A percentile compares a stretch with the other conserved stretches of the same genome.
Conservation (phyloP, 2,113 vertebrate species). For the Phaethornis superciliosus region DNA sequence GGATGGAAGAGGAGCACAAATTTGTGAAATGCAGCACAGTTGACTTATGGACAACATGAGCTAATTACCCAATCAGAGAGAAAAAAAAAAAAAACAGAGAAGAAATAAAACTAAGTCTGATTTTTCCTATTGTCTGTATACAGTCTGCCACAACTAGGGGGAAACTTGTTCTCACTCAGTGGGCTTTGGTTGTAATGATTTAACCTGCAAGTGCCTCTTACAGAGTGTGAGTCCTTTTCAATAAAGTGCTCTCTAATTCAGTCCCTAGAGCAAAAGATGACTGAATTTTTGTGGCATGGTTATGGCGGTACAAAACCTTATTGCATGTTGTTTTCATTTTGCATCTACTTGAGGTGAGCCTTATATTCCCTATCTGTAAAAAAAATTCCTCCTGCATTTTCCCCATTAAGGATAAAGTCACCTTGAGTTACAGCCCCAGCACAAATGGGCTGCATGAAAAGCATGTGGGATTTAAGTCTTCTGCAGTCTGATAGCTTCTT, state of each 20-base stretch:
- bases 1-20: neutral
- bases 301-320: neutral
- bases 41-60: neutral
- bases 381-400: neutral
- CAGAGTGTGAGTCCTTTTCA: neutral
- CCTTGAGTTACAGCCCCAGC: neutral
- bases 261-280: neutral
- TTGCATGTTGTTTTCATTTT: neutral
- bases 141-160: neutral
- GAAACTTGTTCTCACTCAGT: no score
- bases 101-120: accelerated
- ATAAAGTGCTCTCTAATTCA: neutral
- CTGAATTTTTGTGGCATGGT: neutral
- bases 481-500: neutral
- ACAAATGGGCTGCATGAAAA: neutral
- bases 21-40: neutral
- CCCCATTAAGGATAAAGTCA: neutral
- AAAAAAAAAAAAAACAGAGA: neutral
- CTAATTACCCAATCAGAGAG: neutral
- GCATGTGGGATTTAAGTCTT: neutral
- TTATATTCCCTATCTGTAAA: neutral
- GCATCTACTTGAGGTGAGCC: neutral
- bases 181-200: neutral
- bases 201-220: neutral
- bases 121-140: neutral